These are phyloP conservation scores for Ceyx cyanopectus DNA, from an alignment of 2,113 vertebrate species.

Conservation along the genomic window DNA sequence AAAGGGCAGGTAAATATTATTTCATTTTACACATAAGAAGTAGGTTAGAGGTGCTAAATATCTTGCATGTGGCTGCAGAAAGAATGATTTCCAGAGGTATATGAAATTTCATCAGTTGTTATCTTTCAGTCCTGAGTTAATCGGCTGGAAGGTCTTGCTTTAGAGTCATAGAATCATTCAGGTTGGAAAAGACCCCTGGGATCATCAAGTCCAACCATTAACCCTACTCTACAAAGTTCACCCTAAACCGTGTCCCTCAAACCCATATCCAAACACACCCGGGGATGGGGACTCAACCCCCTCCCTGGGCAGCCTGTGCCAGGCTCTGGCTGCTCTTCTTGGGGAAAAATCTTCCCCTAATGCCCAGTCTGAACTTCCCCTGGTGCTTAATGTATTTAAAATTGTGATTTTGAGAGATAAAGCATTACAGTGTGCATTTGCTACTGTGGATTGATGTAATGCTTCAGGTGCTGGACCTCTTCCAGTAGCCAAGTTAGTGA, in stretches of 20 bases:
- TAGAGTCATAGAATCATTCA: not conserved
- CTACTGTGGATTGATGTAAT: not conserved
- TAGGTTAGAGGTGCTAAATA: not conserved
- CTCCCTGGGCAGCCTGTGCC: too few relatives aligned
- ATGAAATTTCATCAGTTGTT: not conserved
- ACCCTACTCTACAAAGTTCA: too few relatives aligned
- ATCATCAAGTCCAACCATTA: too few relatives aligned
- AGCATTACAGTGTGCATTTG: not conserved
- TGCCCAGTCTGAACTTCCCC: too few relatives aligned
- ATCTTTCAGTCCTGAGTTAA: not conserved
- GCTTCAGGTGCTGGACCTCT: not conserved
- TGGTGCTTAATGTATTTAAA: not conserved
- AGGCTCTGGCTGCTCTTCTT: too few relatives aligned
- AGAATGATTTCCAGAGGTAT: not conserved
- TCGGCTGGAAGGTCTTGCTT: not conserved
- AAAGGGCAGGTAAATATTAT: slow-evolving; percentile 14
- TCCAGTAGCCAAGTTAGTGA: not conserved
- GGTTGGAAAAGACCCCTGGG: too few relatives aligned
- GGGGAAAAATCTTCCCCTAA: too few relatives aligned
- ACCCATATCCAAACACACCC: too few relatives aligned
- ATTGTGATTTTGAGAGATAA: not conserved
- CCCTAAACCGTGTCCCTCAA: too few relatives aligned
- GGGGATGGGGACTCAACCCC: too few relatives aligned
- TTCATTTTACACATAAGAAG: not conserved
- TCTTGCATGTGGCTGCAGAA: not conserved